Evolutionary conservation across 2,888 invertebrate genomes (phyloP).

Genomic region (Acronicta aceris): DNA sequence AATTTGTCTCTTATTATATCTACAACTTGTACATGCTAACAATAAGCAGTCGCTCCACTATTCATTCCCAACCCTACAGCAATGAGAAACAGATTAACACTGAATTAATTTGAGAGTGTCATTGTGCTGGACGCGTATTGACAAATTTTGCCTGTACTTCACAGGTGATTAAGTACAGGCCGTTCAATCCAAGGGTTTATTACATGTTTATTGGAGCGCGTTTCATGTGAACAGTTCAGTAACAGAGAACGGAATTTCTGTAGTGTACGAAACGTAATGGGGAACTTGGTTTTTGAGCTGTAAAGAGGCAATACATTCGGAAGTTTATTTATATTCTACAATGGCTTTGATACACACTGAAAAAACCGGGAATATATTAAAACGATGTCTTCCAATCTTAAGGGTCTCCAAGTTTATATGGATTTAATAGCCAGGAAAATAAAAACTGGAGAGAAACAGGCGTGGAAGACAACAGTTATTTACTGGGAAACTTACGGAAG

Average conservation of each 20-base stretch:
- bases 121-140: conserved; percentile 46
- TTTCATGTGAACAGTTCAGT: conserved; percentile 48
- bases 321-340: not conserved
- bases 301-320: conserved; percentile 1
- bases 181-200: conserved; percentile 63
- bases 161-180: conserved; percentile 64
- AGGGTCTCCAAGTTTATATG: no score
- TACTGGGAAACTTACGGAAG: not conserved
- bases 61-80: conserved; percentile 38
- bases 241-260: conserved; percentile 33
- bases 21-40: conserved; percentile 5
- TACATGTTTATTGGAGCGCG: conserved; percentile 65
- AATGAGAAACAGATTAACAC: conserved; percentile 34
- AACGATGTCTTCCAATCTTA: no score
- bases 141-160: conserved; percentile 50
- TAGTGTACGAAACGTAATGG: conserved; percentile 33
- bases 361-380: no score
- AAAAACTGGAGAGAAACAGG: not conserved
- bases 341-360: no score
- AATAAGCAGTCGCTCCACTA: conserved; percentile 14
- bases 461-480: not conserved
- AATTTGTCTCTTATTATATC: conserved; percentile 7
- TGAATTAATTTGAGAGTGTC: conserved; percentile 40
- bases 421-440: no score
- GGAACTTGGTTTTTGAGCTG: conserved; percentile 41